Percentiles rank a stretch among this genome's conserved stretches.
Evolutionary conservation across 2,888 invertebrate genomes (phyloP).

Genomic region (Kryphioiulus occultus): DNA sequence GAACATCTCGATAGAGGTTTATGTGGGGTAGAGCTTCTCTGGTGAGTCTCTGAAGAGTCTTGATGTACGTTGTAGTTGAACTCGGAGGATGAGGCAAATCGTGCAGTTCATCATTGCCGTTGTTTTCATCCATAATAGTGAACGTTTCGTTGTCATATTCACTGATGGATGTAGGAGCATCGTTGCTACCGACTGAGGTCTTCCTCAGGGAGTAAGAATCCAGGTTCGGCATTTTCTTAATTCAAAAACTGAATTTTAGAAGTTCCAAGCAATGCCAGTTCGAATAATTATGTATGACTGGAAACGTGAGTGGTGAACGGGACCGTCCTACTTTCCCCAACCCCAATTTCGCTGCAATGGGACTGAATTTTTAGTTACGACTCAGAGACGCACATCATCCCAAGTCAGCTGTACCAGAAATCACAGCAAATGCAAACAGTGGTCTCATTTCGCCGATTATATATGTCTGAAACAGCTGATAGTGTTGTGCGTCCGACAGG

Average conservation of each 20-base stretch:
- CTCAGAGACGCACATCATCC: background rate
- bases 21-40: slow-evolving; percentile 81
- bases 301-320: background rate
- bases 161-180: background rate
- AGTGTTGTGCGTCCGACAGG: background rate
- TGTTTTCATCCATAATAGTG: slow-evolving; percentile 37
- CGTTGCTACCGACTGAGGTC: background rate
- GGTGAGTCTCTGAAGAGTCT: slow-evolving; percentile 66
- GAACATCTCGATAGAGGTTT: slow-evolving; percentile 81
- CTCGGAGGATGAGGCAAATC: slow-evolving; percentile 33
- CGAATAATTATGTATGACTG: background rate
- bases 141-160: slow-evolving; percentile 47
- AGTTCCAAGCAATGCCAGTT: background rate
- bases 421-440: background rate
- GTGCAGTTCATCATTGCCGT: slow-evolving; percentile 18
- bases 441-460: background rate
- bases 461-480: background rate
- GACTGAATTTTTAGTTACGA: background rate
- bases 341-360: background rate
- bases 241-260: background rate
- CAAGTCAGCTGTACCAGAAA: background rate
- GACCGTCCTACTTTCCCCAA: background rate
- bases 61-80: slow-evolving; percentile 56
- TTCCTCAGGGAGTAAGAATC: slow-evolving; percentile 41
- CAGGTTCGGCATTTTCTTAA: slow-evolving; percentile 37